phyloP scores from a whole-genome alignment of 2,888 invertebrate species.

The Odontomyia ornata region DNA sequence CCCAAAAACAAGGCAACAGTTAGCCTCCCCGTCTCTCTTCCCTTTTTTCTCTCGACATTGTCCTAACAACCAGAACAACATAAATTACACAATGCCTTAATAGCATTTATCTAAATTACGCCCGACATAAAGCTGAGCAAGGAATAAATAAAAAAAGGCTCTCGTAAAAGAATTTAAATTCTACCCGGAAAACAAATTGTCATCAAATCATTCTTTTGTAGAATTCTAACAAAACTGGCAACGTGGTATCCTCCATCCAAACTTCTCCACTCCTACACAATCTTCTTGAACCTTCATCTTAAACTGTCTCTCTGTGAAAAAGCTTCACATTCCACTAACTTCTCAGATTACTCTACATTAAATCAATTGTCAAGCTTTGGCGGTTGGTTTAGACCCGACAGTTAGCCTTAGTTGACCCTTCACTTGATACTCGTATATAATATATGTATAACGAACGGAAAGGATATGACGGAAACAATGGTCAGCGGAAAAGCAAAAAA shows the following conservation, averaged over 20 bases:
- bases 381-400: not conserved
- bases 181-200: conserved; percentile 7
- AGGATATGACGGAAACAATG: not conserved
- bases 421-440: not conserved
- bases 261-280: no score
- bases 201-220: conserved; percentile 12
- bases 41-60: no score
- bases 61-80: no score
- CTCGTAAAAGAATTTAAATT: not conserved
- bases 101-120: conserved; percentile 21
- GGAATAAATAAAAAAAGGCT: not conserved
- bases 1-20: not conserved
- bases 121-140: not conserved
- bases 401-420: conserved; percentile 16
- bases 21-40: not conserved
- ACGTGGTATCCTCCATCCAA: no score
- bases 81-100: not conserved
- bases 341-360: not conserved
- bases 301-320: no score
- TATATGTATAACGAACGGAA: no score
- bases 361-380: not conserved
- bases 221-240: not conserved
- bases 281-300: no score
- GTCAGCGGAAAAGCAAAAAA: not conserved
- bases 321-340: no score